Base-by-base conservation (phyloP, 2,797 vertebrate genomes). In the Adrianichthys oophorus region DNA sequence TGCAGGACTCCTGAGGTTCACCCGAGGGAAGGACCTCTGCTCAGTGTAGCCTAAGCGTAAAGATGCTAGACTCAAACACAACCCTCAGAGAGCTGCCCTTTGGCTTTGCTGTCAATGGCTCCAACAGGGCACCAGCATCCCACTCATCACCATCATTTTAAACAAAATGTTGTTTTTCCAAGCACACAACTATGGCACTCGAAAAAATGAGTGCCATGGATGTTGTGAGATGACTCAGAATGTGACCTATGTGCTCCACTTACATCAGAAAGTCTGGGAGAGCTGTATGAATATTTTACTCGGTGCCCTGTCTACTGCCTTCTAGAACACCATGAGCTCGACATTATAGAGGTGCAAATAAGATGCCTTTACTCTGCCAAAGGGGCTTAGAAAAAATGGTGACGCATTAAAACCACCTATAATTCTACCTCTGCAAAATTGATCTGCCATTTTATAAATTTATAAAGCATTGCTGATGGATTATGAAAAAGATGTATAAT, bases 191-290 rank as follows among this genome's bases (percentile, higher is more conserved):
- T 18, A 57, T 17, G 32, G 48, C 3, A 42, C 17, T 48, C 14
- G n/a, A 21, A 21, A 4, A 7, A 3, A 15, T 50, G 52, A 7
- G n/a, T 50, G 52, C 41, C 52, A 46, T 5, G 18, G 47, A 49
- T 1, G 4, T 46, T 69, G 61, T 54, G 55, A 55, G 54, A 24
- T 46, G 32, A 49, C 15, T 40, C 44, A 18, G 7, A 51, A 37
- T 59, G 37, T 51, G 19, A 47, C 42, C 45, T 21, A 49, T 49
- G 52, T 65, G 49, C 50, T 61, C 60, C 57, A 57, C 29, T 61
- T 56, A 48, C 52, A 54, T 45, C 40, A 12, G n/a, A 43, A 48
- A 56, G 55, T 57, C 53, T 58, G 40, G n/a, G 52, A 52, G 62
- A 48, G n/a, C 18, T 23, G 18, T n/a, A 53, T 49, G 19, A 49